Conservation (phyloP, 2,797 vertebrate species). For the Chiloscyllium punctatum region DNA sequence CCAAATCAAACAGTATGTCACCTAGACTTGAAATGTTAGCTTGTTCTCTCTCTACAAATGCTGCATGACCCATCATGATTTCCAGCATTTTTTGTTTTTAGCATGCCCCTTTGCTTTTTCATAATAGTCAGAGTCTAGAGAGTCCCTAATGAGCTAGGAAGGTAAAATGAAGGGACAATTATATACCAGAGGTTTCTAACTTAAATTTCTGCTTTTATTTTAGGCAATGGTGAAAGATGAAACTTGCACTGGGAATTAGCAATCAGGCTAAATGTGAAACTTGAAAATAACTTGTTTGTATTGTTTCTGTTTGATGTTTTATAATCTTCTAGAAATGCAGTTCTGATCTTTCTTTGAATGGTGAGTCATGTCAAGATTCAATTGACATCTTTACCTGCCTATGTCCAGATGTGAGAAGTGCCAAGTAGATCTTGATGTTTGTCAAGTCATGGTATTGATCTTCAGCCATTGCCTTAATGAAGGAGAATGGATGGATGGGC, state of each 20-base stretch:
- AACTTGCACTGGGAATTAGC: neutral
- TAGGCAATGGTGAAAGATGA: neutral
- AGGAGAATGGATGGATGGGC: slow-evolving; percentile 62
- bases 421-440: slow-evolving; percentile 60
- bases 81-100: too few species aligned
- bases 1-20: too few species aligned
- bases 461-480: slow-evolving; percentile 63
- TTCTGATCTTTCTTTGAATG: slow-evolving; percentile 59
- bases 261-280: too few species aligned
- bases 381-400: slow-evolving; percentile 61
- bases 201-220: neutral
- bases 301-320: slow-evolving; percentile 43
- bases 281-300: neutral
- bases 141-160: neutral
- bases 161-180: neutral
- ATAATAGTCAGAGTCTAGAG: neutral
- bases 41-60: too few species aligned
- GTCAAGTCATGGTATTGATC: slow-evolving; percentile 48
- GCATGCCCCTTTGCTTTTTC: too few species aligned
- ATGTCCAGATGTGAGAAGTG: slow-evolving; percentile 60
- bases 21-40: too few species aligned
- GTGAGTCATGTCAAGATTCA: slow-evolving; percentile 67
- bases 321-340: slow-evolving; percentile 60
- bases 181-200: neutral
- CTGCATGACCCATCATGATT: too few species aligned